Conservation (phyloP, 2,113 vertebrate species). For the Gavialis gangeticus region DNA sequence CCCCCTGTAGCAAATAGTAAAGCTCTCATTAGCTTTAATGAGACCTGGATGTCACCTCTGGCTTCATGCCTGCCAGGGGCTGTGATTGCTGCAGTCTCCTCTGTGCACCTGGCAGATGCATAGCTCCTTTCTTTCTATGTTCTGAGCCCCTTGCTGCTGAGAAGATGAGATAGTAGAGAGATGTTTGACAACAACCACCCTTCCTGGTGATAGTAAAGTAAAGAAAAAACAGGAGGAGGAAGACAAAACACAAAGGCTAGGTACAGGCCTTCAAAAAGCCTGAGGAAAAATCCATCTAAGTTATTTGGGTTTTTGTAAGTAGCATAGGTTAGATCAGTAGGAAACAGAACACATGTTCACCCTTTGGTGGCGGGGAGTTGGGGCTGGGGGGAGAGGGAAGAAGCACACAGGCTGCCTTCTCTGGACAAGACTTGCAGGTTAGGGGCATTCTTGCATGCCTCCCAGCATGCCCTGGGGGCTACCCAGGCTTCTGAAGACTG, state of each 20-base stretch:
- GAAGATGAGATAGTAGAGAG: not conserved
- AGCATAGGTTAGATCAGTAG: too few relatives aligned
- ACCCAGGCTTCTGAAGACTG: too few relatives aligned
- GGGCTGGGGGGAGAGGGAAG: too few relatives aligned
- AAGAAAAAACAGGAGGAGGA: not conserved
- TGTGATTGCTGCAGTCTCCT: not conserved
- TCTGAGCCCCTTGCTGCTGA: not conserved
- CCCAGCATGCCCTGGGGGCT: too few relatives aligned
- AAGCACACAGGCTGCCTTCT: too few relatives aligned
- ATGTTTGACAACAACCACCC: not conserved
- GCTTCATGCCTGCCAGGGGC: not conserved
- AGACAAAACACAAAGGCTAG: not conserved
- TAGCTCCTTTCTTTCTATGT: not conserved
- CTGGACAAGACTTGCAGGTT: too few relatives aligned
- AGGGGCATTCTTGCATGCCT: too few relatives aligned
- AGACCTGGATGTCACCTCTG: not conserved
- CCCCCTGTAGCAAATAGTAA: not conserved
- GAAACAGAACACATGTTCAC: too few relatives aligned
- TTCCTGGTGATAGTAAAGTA: not conserved
- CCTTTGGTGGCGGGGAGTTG: too few relatives aligned
- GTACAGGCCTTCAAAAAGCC: not conserved
- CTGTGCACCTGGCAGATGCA: not conserved
- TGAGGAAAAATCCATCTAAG: not conserved
- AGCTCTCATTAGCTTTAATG: not conserved
- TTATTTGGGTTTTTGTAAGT: too few relatives aligned